Percentiles rank a stretch among this genome's conserved stretches.
These are phyloP conservation scores for Setophaga petechia DNA, from an alignment of 2,113 vertebrate genomes.

Conservation along the genomic window DNA sequence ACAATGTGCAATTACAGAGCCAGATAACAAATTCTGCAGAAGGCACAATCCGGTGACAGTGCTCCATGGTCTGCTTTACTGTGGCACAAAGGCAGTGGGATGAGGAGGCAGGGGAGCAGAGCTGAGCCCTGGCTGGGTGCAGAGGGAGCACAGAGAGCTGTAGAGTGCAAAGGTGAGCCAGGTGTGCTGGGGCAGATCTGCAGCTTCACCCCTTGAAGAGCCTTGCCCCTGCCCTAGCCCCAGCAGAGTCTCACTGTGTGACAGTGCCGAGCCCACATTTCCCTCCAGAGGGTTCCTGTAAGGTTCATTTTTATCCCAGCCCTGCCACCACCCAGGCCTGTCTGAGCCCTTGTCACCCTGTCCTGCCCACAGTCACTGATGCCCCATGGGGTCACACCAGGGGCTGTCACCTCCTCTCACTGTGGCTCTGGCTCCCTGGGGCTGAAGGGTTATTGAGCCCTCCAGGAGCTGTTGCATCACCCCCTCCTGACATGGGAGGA, in stretches of 20 bases:
- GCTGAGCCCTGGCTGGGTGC: background rate
- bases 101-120: background rate
- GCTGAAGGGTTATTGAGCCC: background rate
- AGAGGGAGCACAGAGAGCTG: background rate
- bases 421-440: background rate
- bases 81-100: background rate
- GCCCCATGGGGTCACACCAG: background rate
- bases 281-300: background rate
- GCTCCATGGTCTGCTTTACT: background rate
- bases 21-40: background rate
- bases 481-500: accelerated
- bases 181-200: background rate
- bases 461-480: accelerated
- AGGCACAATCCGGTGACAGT: background rate
- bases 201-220: too few relatives aligned
- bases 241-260: background rate
- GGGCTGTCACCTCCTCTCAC: background rate
- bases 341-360: background rate
- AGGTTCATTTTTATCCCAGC: background rate
- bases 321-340: accelerated
- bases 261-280: background rate
- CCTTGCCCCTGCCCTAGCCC: background rate
- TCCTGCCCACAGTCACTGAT: background rate
- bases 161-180: background rate
- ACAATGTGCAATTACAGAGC: background rate